phyloP scores from a whole-genome alignment of 2,113 vertebrate genomes.

The Lagenorhynchus albirostris region DNA sequence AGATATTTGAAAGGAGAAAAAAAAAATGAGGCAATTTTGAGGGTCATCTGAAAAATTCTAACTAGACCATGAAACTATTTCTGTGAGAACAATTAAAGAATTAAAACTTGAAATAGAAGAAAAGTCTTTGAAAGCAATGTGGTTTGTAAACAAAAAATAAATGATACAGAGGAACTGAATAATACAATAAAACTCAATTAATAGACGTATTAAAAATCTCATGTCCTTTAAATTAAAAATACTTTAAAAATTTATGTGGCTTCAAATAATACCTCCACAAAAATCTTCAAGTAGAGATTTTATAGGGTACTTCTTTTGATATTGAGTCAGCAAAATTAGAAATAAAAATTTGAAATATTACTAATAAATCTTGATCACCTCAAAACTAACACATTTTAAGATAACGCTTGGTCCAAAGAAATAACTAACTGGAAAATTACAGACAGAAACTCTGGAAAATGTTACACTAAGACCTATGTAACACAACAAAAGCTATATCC shows the following conservation, averaged over 20 bases:
- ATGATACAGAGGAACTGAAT: background rate
- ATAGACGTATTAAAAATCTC: background rate
- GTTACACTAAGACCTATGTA: background rate
- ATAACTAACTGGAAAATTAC: background rate
- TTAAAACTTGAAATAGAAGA: background rate
- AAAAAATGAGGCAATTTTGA: background rate
- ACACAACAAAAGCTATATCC: background rate
- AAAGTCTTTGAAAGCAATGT: background rate
- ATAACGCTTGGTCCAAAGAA: background rate
- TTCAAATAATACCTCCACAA: background rate
- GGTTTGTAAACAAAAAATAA: background rate
- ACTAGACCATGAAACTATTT: background rate
- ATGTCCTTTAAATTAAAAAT: background rate
- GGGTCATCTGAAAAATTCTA: background rate
- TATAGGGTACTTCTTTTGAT: background rate
- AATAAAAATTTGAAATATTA: slow-evolving; percentile 1
- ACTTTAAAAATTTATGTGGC: background rate
- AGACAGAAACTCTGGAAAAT: background rate
- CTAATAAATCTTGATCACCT: background rate
- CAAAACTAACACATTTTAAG: background rate
- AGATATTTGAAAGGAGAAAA: background rate
- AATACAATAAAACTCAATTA: background rate
- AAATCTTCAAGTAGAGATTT: background rate
- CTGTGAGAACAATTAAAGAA: background rate
- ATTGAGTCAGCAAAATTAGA: background rate